These are phyloP conservation scores for Florisuga fusca DNA, from an alignment of 2,797 vertebrate genomes.

Conservation along the genomic window DNA sequence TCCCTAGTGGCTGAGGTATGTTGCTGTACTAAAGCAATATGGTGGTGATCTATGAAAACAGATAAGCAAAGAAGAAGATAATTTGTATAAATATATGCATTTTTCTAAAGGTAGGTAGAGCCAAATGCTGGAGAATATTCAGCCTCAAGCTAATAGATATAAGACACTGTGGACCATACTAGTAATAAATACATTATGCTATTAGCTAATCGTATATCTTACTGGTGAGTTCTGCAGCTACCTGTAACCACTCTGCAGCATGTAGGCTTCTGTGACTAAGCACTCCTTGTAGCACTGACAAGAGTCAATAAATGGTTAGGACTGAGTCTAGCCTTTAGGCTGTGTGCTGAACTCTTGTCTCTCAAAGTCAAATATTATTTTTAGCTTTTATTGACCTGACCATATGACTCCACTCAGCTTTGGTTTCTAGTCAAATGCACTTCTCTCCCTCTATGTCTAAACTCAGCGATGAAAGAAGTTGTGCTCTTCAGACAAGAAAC, in stretches of 20 bases:
- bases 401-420: not conserved
- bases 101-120: not conserved
- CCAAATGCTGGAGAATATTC: not conserved
- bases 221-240: not conserved
- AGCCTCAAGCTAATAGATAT: not conserved
- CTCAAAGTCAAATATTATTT: not conserved
- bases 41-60: not conserved
- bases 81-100: not conserved
- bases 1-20: not conserved
- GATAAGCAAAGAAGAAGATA: not conserved
- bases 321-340: not conserved
- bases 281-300: not conserved
- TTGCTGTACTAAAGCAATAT: not conserved
- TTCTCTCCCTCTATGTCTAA: not conserved
- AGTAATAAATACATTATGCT: not conserved
- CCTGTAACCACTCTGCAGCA: not conserved
- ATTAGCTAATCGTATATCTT: not conserved
- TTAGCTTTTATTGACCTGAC: constrained; percentile 2
- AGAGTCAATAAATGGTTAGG: not conserved
- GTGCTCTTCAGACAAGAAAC: not conserved
- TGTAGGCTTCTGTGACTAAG: not conserved
- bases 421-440: not conserved
- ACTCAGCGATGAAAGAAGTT: not conserved
- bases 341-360: not conserved
- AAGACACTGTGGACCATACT: not conserved